A percentile compares a stretch with the other conserved stretches of the same genome.
Conservation (phyloP, 92 coral and sea anemone genomes). For the Virgularia gustaviana region DNA sequence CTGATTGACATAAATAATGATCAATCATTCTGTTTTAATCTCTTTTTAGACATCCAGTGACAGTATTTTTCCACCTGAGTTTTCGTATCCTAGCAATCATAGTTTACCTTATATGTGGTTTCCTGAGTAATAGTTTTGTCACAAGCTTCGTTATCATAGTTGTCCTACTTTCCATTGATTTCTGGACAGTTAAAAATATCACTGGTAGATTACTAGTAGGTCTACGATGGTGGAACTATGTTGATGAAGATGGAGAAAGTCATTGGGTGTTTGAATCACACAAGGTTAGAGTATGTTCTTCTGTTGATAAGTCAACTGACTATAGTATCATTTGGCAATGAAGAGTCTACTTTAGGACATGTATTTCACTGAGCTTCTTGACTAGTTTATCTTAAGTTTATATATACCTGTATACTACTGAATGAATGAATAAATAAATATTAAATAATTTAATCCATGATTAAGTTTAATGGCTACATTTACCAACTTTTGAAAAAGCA, state of each 20-base stretch:
- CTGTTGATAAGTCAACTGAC: no score
- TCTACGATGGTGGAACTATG: slow-evolving; percentile 98
- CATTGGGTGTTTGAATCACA: slow-evolving; percentile 99
- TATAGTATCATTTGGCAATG: no score
- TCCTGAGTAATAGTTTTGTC: slow-evolving; percentile 87
- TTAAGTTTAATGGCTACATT: no score
- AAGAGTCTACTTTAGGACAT: no score
- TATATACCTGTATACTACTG: no score
- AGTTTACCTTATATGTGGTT: slow-evolving; percentile 89
- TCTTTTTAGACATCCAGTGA: slow-evolving; percentile 72
- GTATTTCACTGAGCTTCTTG: no score
- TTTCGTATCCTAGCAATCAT: slow-evolving; percentile 80
- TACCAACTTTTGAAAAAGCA: no score
- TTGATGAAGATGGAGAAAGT: slow-evolving; percentile 98
- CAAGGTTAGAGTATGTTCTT: no score
- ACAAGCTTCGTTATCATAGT: slow-evolving; percentile 91
- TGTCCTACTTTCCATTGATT: slow-evolving; percentile 81
- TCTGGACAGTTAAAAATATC: slow-evolving; percentile 98
- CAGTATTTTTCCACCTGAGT: slow-evolving; percentile 71
- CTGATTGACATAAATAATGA: neutral
- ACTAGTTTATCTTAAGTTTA: no score
- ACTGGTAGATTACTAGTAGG: slow-evolving; percentile 95
- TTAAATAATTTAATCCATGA: no score
- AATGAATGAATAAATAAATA: no score
- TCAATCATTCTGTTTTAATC: neutral